Evolutionary conservation across 2,797 vertebrate genomes (phyloP).

Genomic region (Macrochelys suwanniensis): DNA sequence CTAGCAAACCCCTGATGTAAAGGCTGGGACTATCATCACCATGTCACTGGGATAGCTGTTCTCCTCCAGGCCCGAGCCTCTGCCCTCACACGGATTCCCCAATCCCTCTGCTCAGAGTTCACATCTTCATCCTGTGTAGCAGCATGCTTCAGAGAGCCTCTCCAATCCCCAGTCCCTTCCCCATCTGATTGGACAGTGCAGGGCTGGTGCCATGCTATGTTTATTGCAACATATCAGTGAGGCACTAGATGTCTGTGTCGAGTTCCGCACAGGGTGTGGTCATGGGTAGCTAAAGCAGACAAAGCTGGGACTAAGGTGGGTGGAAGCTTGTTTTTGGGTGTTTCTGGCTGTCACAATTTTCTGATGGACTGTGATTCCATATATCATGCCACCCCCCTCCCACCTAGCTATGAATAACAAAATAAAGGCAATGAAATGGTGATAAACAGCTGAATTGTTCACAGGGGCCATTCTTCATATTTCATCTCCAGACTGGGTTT

Average conservation of each 20-base stretch:
- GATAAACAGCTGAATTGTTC: slow-evolving; percentile 73
- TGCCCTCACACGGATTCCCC: not conserved
- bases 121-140: not conserved
- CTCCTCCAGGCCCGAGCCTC: not conserved
- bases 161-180: not conserved
- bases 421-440: slow-evolving; percentile 62
- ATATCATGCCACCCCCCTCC: not conserved
- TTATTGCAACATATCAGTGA: not conserved
- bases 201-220: not conserved
- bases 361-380: slow-evolving; percentile 18
- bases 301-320: not conserved
- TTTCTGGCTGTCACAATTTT: slow-evolving; percentile 39
- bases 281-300: not conserved
- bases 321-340: not conserved
- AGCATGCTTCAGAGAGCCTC: too few relatives aligned
- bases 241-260: not conserved
- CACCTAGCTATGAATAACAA: not conserved
- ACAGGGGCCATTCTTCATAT: slow-evolving; percentile 71
- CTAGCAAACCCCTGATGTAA: fast-evolving
- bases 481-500: slow-evolving; percentile 38
- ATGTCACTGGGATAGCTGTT: not conserved
- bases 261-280: not conserved
- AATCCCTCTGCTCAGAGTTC: not conserved
- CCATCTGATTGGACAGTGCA: not conserved
- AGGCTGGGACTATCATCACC: not conserved